Conservation (phyloP, 2,888 invertebrate species). For the Melangyna quadrimaculata region DNA sequence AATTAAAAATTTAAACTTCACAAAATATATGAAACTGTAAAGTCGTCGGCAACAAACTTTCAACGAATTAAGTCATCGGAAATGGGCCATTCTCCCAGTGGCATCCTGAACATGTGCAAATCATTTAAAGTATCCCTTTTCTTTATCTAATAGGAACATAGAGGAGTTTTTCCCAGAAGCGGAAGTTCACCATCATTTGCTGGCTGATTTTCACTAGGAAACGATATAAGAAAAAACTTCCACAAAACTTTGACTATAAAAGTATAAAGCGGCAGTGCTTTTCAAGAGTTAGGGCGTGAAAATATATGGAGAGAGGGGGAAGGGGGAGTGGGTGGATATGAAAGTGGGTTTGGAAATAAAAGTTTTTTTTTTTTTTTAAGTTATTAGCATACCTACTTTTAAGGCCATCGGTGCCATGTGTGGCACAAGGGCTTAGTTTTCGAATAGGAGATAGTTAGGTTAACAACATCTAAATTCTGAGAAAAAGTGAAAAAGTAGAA, state of each 20-base stretch:
- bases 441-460: slow-evolving; percentile 57
- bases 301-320: neutral
- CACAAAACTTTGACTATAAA: slow-evolving; percentile 48
- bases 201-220: slow-evolving; percentile 30
- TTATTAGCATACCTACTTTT: slow-evolving; percentile 65
- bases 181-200: slow-evolving; percentile 64
- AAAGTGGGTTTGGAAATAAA: slow-evolving; percentile 1
- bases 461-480: slow-evolving; percentile 55
- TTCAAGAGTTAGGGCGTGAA: neutral
- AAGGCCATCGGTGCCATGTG: slow-evolving; percentile 48
- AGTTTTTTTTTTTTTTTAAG: slow-evolving; percentile 56
- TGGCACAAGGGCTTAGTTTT: slow-evolving; percentile 51
- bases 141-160: slow-evolving; percentile 51
- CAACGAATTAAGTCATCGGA: slow-evolving; percentile 52
- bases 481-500: neutral
- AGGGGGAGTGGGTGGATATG: neutral
- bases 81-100: slow-evolving; percentile 49
- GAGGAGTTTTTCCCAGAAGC: slow-evolving; percentile 28
- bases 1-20: slow-evolving; percentile 47
- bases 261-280: slow-evolving; percentile 8
- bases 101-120: slow-evolving; percentile 68
- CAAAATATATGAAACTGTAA: neutral
- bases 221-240: slow-evolving; percentile 15
- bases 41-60: slow-evolving; percentile 38
- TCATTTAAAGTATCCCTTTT: slow-evolving; percentile 63